Base-by-base conservation (phyloP, 2,113 vertebrate species). In the Pitta sordida region DNA sequence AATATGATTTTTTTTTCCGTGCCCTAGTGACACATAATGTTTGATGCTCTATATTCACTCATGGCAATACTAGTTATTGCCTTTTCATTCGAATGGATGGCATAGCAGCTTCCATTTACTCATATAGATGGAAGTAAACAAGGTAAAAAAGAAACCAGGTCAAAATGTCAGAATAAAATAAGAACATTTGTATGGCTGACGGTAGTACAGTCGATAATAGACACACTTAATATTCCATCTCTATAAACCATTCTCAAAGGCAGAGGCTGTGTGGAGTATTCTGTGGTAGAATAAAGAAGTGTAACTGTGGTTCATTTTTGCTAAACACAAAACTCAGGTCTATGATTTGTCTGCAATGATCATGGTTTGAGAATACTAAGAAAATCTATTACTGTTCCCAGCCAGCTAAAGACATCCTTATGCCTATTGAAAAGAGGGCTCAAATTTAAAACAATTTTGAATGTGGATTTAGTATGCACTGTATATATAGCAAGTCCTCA, bases 111-210 rank as follows among this genome's bases (percentile, higher is more conserved):
- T 93, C 93, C 90, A 88, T 95, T 95, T 95, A 83, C 83, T 95
- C 65, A 81, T 62, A 68, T 4, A 91, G 88, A 64, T 78, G 85
- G 91, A 94, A 94, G 94, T 87, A 94, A 96, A 96, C 91, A 96
- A 94, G 78, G 89, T 96, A 92, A 95, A 87, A 95, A 96, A 92
- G 94, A 94, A 95, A 85, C 81, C 67, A 65, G 94, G 95, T 96
- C 94, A 96, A 94, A 93, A 94, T 96, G 93, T 94, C 94, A 96
- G 90, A 80, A 75, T 91, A 92, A 95, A 96, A 94, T 90, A 96
- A 91, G 93, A 94, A 85, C 91, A 92, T 91, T 90, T 69, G 21
- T 90, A 68, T 91, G 90, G 75, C 80, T 92, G 73, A 82, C 1
- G 0, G 76, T 86, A 94, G 88, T 91, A 79, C 73, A 95, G 71